These are phyloP conservation scores for Microhierax caerulescens DNA, from an alignment of 2,797 vertebrate species.

Conservation along the genomic window DNA sequence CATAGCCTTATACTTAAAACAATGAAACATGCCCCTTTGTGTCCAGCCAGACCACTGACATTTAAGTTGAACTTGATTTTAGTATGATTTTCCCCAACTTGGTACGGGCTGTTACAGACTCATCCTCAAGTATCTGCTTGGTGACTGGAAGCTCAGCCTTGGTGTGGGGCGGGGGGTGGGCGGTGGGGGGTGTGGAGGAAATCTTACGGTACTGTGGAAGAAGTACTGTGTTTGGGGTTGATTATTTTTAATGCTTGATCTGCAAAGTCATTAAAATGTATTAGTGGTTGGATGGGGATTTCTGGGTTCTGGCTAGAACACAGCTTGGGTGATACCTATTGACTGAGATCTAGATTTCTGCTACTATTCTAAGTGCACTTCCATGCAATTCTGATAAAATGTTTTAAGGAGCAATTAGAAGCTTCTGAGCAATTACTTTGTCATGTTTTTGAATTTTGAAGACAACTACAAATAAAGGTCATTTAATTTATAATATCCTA, in stretches of 20 bases:
- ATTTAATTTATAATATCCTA: constrained; percentile 70
- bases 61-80: background rate
- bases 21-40: background rate
- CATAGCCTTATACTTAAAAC: background rate
- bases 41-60: background rate
- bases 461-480: constrained; percentile 72
- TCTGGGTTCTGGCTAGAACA: background rate
- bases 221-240: background rate
- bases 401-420: constrained; percentile 56
- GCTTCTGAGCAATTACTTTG: constrained; percentile 49
- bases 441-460: constrained; percentile 71
- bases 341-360: background rate
- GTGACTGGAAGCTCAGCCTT: background rate
- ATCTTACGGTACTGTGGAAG: background rate
- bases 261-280: background rate
- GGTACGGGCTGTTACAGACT: background rate
- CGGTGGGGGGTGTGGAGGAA: too few relatives aligned
- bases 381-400: constrained; percentile 63
- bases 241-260: background rate
- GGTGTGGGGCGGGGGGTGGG: too few relatives aligned
- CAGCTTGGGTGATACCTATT: background rate
- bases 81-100: background rate
- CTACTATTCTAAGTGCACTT: constrained; percentile 76
- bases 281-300: background rate
- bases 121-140: background rate